Evolutionary conservation across 2,113 vertebrate species (phyloP), one percentile per base, ranked within the genome.

Genomic region (Corythaixoides concolor): DNA sequence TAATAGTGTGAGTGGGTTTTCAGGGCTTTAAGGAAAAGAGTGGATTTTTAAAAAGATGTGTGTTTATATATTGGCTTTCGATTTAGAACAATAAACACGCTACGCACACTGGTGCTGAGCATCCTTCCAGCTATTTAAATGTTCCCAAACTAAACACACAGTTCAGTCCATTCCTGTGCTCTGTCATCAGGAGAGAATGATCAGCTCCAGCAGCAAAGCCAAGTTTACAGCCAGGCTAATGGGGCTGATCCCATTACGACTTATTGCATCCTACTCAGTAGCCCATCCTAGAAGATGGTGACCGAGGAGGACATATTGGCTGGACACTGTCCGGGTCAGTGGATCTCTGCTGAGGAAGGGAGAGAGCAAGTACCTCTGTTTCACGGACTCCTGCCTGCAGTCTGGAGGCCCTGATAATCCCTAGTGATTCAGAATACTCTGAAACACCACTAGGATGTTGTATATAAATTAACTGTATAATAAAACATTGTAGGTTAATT

Each of bases 101-200:
- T 43, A 2, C 0, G 0, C n/a, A 26, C 2, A 1, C 56, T 63
- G 67, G 33, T 6, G 3, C 8, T 3, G 77, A 95, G 79, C 74
- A 76, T 78, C 50, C 53, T 96, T 77, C 58, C 84, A 92, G 68
- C 73, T 90, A 60, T 64, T 84, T 78, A 84, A 74, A 83, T 1
- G 16, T 72, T 90, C 86, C 80, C 83, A 79, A 89, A 75, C 73
- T 69, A 73, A 90, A 93, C 60, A 85, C n/a, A 32, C 64, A 37
- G 12, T 37, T 86, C n/a, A 56, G 52, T 60, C 37, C 11, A 8
- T 53, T 90, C 39, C 69, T 88, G 55, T 81, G 68, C 39, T 92
- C n/a, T 92, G 72, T 72, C 62, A 55, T 50, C 32, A 23, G 58
- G 27, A 74, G 50, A 79, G 83, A 82, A 93, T 50, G 0, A 77